Evolutionary conservation across 92 coral and sea anemone species (phyloP).

Genomic region (Blastomussa wellsi): DNA sequence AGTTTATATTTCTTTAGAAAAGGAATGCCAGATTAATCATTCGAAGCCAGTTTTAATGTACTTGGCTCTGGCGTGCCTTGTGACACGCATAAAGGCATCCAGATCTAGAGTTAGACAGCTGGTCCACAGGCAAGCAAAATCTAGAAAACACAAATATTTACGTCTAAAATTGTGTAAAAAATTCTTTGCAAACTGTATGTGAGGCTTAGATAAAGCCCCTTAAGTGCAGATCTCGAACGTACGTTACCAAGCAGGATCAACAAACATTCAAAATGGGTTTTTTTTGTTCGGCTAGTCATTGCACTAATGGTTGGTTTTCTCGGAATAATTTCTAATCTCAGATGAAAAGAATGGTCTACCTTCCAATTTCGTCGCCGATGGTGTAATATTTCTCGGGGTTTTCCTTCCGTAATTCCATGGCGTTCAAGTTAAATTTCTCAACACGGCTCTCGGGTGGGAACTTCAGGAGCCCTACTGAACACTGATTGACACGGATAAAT

Average conservation of each 20-base stretch:
- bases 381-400: constrained; percentile 79
- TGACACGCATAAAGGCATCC: neutral
- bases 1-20: neutral
- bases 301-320: neutral
- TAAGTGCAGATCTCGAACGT: neutral
- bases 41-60: neutral
- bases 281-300: neutral
- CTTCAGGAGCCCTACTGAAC: neutral
- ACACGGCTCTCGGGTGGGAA: neutral
- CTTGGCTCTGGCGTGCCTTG: neutral
- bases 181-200: neutral
- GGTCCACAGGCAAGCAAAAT: neutral
- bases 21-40: neutral
- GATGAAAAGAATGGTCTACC: constrained; percentile 39
- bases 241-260: neutral
- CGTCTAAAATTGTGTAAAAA: neutral
- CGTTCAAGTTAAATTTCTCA: neutral
- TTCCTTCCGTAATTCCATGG: constrained; percentile 75
- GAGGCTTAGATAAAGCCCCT: constrained; percentile 1
- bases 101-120: too few relatives aligned
- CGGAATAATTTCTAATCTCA: neutral
- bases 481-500: neutral
- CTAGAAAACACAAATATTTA: neutral
- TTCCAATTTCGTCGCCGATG: constrained; percentile 79
- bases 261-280: neutral